phyloP scores from a whole-genome alignment of 2,797 vertebrate genomes.

The Peromyscus aztecus region DNA sequence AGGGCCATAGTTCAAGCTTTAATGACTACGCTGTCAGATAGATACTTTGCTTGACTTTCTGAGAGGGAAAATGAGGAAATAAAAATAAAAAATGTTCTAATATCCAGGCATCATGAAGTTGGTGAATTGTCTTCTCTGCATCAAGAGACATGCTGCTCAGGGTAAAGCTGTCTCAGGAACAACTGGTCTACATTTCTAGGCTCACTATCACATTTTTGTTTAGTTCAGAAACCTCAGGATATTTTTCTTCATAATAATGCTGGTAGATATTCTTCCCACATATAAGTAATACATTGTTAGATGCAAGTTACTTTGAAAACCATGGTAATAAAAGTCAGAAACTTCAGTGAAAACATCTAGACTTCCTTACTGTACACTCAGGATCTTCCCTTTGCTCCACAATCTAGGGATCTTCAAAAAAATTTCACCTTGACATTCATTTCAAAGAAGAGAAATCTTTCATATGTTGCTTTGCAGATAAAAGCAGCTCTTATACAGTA shows the following conservation, averaged over 20 bases:
- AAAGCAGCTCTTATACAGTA: neutral
- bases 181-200: neutral
- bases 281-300: neutral
- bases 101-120: neutral
- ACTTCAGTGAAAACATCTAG: neutral
- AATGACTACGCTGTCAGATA: neutral
- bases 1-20: neutral
- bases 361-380: neutral
- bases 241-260: neutral
- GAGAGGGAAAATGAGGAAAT: neutral
- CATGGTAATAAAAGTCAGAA: neutral
- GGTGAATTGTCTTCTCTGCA: neutral
- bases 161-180: neutral
- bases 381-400: neutral
- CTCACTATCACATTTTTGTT: neutral
- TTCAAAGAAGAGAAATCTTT: slow-evolving; percentile 5
- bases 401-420: neutral
- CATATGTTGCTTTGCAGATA: neutral
- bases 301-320: neutral
- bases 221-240: neutral
- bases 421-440: neutral
- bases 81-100: neutral
- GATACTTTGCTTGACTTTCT: neutral
- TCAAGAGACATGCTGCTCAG: neutral
- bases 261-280: neutral